Base-by-base conservation (phyloP, 1,140 invertebrate genomes). In the Stegodyphus dumicola region DNA sequence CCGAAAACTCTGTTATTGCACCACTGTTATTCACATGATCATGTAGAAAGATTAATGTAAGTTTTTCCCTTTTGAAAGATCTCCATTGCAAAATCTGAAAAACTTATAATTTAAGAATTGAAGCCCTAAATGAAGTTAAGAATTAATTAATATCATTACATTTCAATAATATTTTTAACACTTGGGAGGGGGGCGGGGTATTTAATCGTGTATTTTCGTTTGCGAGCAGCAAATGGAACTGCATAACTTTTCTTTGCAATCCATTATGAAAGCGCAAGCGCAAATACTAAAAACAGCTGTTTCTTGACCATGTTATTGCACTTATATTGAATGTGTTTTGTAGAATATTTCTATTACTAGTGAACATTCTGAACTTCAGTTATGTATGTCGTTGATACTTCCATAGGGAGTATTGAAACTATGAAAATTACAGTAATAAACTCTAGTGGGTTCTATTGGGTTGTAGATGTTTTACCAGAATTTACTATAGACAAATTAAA, bases 401-500 rank as follows among this genome's bases (percentile, higher is more conserved):
- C 84, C 51, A 9, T 66, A 77, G 84, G 69, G 17, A 76, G 76
- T 73, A 78, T 86, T 76, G 81, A 84, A 84, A 73, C 69, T 9
- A 85, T 88, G 66, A 88, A 88, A 80, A 64, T 91, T 53, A 87
- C 89, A 76, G 88, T 91, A 15, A 89, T 89, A 5, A 90, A 88
- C 88, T 88, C 88, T 85, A 88, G 89, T 77, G 90, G 91, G 9
- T 87, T 87, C 7, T 89, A 89, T 48, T 88, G 88, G 67, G 84
- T 90, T 9, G 86, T 89, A 2, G 90, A 90, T 52, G 87, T 90
- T 53, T 87, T 87, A 49, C 88, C 89, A 6, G 90, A 91, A 70
- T 89, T 89, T 80, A 90, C 89, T n/a, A 89, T 91, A 49, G 90
- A 91, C 74, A 89, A 89, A 86, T 76, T 91, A 18, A 91, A 91